Evolutionary conservation across 1,140 invertebrate genomes (phyloP).

Genomic region (Ips nitidus): DNA sequence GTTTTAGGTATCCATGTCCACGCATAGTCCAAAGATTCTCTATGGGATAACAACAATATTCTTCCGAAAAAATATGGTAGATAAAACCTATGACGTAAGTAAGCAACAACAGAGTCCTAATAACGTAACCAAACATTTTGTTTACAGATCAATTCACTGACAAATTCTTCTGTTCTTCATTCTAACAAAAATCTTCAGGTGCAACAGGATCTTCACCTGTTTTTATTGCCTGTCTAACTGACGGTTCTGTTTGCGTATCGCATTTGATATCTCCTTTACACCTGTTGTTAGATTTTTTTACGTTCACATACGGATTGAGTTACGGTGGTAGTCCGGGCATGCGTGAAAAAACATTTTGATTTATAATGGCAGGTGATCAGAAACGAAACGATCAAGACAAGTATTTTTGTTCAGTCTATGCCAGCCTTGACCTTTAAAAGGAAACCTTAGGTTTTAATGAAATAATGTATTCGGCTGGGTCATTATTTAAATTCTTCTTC

Average conservation of each 20-base stretch:
- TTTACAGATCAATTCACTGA: slow-evolving; percentile 16
- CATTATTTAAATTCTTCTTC: slow-evolving; percentile 43
- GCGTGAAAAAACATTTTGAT: slow-evolving; percentile 25
- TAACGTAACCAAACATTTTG: slow-evolving; percentile 6
- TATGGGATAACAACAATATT: no score
- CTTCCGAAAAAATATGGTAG: background rate
- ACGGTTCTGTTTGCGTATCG: slow-evolving; percentile 27
- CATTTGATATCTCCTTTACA: slow-evolving; percentile 30
- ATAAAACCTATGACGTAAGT: background rate
- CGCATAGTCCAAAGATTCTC: no score
- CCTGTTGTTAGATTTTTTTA: slow-evolving; percentile 29
- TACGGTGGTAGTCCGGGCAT: slow-evolving; percentile 17
- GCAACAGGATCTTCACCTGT: slow-evolving; percentile 29
- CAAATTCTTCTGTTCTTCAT: slow-evolving; percentile 22
- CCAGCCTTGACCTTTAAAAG: slow-evolving; percentile 40
- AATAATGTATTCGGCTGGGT: slow-evolving; percentile 41
- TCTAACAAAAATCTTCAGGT: slow-evolving; percentile 24
- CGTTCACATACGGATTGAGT: slow-evolving; percentile 23
- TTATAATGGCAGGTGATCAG: slow-evolving; percentile 25
- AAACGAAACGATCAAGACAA: background rate
- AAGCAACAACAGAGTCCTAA: slow-evolving; percentile 3
- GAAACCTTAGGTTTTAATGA: slow-evolving; percentile 39
- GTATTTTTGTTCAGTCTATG: background rate
- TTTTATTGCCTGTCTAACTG: slow-evolving; percentile 30
- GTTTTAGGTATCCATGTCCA: no score